phyloP scores from a whole-genome alignment of 2,888 invertebrate species.

The Drosophila meridiana region DNA sequence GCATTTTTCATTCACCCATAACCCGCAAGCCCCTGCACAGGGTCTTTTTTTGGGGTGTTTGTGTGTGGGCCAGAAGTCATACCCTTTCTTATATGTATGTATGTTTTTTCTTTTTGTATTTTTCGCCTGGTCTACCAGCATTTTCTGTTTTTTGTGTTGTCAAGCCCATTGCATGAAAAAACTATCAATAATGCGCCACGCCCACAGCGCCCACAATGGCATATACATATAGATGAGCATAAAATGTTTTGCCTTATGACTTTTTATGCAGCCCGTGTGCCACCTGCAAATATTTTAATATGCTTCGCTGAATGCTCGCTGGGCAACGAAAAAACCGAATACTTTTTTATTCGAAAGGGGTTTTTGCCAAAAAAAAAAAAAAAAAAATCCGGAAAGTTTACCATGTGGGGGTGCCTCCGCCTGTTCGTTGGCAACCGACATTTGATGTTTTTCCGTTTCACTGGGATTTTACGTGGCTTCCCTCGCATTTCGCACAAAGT shows the following conservation, averaged over 20 bases:
- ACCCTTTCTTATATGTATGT: conserved; percentile 33
- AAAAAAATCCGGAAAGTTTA: conserved; percentile 14
- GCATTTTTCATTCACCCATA: conserved; percentile 31
- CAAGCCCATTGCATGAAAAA: conserved; percentile 65
- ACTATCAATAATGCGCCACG: conserved; percentile 75
- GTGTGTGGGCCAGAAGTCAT: conserved; percentile 56
- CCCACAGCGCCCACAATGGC: conserved; percentile 39
- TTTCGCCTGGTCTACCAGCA: neutral
- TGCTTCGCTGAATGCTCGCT: conserved; percentile 58
- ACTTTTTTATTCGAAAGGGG: neutral
- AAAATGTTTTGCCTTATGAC: conserved; percentile 79
- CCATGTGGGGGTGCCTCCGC: conserved; percentile 23
- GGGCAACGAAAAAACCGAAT: conserved; percentile 8
- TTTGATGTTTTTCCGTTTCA: conserved; percentile 39
- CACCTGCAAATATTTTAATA: conserved; percentile 78
- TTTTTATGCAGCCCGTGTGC: conserved; percentile 67
- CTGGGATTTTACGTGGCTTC: conserved; percentile 57
- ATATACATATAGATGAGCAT: conserved; percentile 40
- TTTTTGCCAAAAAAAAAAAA: neutral
- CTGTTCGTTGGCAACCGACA: conserved; percentile 3
- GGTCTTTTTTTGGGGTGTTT: neutral
- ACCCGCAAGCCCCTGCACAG: conserved; percentile 14
- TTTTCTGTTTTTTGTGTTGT: conserved; percentile 25
- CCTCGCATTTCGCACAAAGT: conserved; percentile 61
- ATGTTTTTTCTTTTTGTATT: conserved; percentile 23